A percentile compares a stretch with the other conserved stretches of the same genome.
Conservation (phyloP, 2,888 invertebrate species). For the Hyalella azteca region DNA sequence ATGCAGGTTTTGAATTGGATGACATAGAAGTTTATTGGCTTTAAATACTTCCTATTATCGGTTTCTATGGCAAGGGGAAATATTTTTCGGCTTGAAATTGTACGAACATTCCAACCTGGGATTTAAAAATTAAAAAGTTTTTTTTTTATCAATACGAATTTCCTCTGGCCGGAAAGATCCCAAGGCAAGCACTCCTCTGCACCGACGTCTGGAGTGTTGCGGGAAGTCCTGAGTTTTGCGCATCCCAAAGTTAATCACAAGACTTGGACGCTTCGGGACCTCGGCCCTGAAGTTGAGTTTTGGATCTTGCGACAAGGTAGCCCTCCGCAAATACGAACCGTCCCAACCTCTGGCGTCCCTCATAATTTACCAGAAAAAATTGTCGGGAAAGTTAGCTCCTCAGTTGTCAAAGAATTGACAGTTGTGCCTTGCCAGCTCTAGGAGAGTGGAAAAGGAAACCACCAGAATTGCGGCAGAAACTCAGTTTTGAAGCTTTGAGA, state of each 20-base stretch:
- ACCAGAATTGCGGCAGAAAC: not conserved
- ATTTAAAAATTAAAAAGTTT: too few species aligned
- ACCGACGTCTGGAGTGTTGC: too few species aligned
- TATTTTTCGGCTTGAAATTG: too few species aligned
- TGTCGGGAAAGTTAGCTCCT: not conserved
- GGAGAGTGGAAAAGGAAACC: not conserved
- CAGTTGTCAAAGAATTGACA: conserved; percentile 14
- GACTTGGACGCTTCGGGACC: not conserved
- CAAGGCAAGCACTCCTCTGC: too few species aligned
- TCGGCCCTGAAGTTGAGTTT: not conserved
- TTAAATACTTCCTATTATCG: too few species aligned
- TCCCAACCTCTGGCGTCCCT: not conserved
- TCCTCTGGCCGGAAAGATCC: too few species aligned
- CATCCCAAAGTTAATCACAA: not conserved
- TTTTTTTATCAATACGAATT: too few species aligned
- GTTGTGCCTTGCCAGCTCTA: not conserved
- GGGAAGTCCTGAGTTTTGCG: not conserved
- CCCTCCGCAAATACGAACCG: not conserved
- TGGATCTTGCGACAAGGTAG: not conserved
- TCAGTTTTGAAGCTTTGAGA: not conserved
- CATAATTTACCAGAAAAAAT: conserved; percentile 5
- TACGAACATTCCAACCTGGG: too few species aligned
- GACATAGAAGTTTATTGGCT: too few species aligned
- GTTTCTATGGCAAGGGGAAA: too few species aligned
- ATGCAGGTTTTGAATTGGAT: too few species aligned